Evolutionary conservation across 2,888 invertebrate species (phyloP).

Genomic region (Abrostola tripartita): DNA sequence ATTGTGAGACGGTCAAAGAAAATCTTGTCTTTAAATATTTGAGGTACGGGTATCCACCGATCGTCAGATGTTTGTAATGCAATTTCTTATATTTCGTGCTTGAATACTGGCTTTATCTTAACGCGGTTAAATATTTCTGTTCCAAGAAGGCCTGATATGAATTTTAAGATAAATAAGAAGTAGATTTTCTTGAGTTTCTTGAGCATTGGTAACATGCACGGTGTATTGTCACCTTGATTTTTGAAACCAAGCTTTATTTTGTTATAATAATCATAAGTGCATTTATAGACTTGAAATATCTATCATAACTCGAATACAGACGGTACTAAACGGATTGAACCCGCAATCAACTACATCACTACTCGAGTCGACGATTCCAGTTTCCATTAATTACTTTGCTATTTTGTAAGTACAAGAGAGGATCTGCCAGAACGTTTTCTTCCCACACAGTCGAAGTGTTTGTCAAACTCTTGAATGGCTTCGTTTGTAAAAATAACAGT

Average conservation of each 20-base stretch:
- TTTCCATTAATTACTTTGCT: constrained; percentile 1
- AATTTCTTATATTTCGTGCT: constrained; percentile 37
- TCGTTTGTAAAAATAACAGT: constrained; percentile 39
- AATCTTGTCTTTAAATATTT: constrained; percentile 76
- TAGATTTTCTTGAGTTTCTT: too few relatives aligned
- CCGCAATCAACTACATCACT: too few relatives aligned
- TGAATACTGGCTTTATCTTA: background rate
- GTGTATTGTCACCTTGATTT: too few relatives aligned
- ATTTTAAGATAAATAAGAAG: too few relatives aligned
- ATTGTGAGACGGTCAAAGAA: constrained; percentile 56
- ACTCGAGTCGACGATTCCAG: too few relatives aligned
- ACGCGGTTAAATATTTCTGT: background rate
- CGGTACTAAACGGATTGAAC: too few relatives aligned
- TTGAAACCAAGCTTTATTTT: too few relatives aligned
- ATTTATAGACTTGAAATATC: too few relatives aligned
- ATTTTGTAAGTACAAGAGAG: constrained; percentile 16
- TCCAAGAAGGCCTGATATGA: too few relatives aligned
- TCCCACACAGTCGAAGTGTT: constrained; percentile 31
- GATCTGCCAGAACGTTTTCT: constrained; percentile 30
- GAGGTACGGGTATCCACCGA: constrained; percentile 60
- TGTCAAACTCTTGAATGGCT: constrained; percentile 35
- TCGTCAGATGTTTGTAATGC: constrained; percentile 58
- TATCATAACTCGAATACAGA: too few relatives aligned
- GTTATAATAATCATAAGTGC: too few relatives aligned
- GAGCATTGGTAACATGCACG: too few relatives aligned